A percentile compares a stretch with the other conserved stretches of the same genome.
These are phyloP conservation scores for Physeter macrocephalus DNA, from an alignment of 2,113 vertebrate species.

Conservation along the genomic window DNA sequence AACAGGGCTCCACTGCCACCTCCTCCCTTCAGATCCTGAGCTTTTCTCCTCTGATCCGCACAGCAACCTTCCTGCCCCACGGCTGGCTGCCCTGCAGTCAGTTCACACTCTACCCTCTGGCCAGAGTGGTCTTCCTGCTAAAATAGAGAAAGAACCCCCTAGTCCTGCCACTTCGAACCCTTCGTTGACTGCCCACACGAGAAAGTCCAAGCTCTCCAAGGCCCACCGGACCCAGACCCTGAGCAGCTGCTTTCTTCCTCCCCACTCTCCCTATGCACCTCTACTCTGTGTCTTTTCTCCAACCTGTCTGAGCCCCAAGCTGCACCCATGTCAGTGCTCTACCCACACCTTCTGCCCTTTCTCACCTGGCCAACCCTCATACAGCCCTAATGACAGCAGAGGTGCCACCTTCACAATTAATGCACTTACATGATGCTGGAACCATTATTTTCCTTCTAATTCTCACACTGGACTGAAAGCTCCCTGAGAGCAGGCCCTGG, in stretches of 20 bases:
- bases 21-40: background rate
- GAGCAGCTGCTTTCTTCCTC: background rate
- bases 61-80: background rate
- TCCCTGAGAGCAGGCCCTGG: background rate
- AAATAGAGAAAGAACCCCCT: background rate
- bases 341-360: background rate
- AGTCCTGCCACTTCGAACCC: accelerated
- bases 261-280: background rate
- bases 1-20: slow-evolving; percentile 39
- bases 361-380: background rate
- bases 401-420: background rate
- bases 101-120: background rate
- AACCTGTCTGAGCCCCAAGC: background rate
- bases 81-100: background rate
- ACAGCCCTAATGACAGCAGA: background rate
- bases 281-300: accelerated
- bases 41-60: background rate
- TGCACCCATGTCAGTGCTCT: no score
- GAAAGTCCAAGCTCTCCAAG: background rate
- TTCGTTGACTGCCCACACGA: background rate
- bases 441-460: background rate
- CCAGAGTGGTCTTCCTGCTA: background rate
- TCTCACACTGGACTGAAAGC: background rate
- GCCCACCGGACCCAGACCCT: background rate
- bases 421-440: accelerated